A percentile compares a stretch with the other conserved stretches of the same genome.
These are phyloP conservation scores for Microchrysa polita DNA, from an alignment of 2,888 invertebrate genomes.

Conservation along the genomic window DNA sequence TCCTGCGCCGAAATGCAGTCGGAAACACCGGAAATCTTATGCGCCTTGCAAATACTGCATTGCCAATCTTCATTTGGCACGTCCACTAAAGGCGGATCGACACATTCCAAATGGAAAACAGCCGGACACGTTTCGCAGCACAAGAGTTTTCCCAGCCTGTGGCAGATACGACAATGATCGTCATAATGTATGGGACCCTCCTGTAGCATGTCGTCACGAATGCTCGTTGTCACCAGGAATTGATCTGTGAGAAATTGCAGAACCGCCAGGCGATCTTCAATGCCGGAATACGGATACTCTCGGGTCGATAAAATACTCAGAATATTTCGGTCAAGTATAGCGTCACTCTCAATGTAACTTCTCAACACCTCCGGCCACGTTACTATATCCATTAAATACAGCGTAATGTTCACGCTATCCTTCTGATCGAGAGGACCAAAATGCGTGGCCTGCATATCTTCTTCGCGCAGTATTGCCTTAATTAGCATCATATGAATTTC, in stretches of 20 bases:
- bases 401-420: slow-evolving; percentile 93
- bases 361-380: slow-evolving; percentile 96
- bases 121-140: slow-evolving; percentile 99
- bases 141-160: slow-evolving; percentile 90
- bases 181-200: slow-evolving; percentile 95
- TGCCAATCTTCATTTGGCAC: slow-evolving; percentile 98
- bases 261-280: slow-evolving; percentile 82
- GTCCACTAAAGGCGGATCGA: slow-evolving; percentile 92
- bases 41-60: slow-evolving; percentile 91
- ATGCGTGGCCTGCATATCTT: slow-evolving; percentile 93
- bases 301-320: slow-evolving; percentile 75
- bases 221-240: slow-evolving; percentile 91
- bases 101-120: slow-evolving; percentile 96
- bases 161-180: slow-evolving; percentile 92
- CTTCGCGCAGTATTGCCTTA: slow-evolving; percentile 89
- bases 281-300: slow-evolving; percentile 88
- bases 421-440: slow-evolving; percentile 97
- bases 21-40: slow-evolving; percentile 90
- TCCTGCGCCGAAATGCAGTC: slow-evolving; percentile 93
- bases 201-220: slow-evolving; percentile 91
- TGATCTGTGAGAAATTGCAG: slow-evolving; percentile 93
- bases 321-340: slow-evolving; percentile 77
- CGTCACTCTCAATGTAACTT: slow-evolving; percentile 91
- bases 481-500: slow-evolving; percentile 95
- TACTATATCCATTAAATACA: slow-evolving; percentile 92